Percentiles rank a stretch among this genome's conserved stretches.
Conservation (phyloP, 2,888 invertebrate genomes). For the Platycheirus albimanus region DNA sequence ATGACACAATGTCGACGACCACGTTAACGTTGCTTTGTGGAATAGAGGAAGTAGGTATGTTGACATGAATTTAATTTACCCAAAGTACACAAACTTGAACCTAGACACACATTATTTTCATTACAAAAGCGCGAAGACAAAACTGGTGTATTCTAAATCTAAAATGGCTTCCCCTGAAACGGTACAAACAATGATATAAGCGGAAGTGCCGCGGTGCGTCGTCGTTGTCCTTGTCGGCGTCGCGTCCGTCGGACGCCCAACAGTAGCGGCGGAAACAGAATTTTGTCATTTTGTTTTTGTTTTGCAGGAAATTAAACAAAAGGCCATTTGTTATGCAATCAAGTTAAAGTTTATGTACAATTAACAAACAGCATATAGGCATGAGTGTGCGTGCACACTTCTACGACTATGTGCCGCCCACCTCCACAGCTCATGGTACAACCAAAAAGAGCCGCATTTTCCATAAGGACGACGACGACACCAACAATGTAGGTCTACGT, state of each 20-base stretch:
- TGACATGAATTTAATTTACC: slow-evolving; percentile 41
- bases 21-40: too few species aligned
- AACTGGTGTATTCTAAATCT: slow-evolving; percentile 40
- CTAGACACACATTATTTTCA: slow-evolving; percentile 16
- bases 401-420: too few species aligned
- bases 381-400: too few species aligned
- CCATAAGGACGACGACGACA: slow-evolving; percentile 12
- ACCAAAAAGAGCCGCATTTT: neutral
- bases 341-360: slow-evolving; percentile 59
- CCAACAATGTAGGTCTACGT: neutral
- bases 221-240: too few species aligned
- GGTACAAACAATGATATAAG: slow-evolving; percentile 8
- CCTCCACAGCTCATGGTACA: too few species aligned
- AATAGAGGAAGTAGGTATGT: slow-evolving; percentile 21
- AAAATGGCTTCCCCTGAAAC: slow-evolving; percentile 23
- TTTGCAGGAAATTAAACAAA: slow-evolving; percentile 44
- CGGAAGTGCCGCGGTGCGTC: neutral
- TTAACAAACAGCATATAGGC: slow-evolving; percentile 31
- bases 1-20: neutral
- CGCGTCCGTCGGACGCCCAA: too few species aligned
- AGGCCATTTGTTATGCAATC: slow-evolving; percentile 68
- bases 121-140: slow-evolving; percentile 13
- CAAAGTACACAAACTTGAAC: slow-evolving; percentile 30
- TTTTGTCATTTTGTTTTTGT: slow-evolving; percentile 24
- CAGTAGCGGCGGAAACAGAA: slow-evolving; percentile 12